Evolutionary conservation across 23 tunicate genomes (phyloP), one percentile per base, ranked within the genome.

Genomic region (Aplidium turbinatum): DNA sequence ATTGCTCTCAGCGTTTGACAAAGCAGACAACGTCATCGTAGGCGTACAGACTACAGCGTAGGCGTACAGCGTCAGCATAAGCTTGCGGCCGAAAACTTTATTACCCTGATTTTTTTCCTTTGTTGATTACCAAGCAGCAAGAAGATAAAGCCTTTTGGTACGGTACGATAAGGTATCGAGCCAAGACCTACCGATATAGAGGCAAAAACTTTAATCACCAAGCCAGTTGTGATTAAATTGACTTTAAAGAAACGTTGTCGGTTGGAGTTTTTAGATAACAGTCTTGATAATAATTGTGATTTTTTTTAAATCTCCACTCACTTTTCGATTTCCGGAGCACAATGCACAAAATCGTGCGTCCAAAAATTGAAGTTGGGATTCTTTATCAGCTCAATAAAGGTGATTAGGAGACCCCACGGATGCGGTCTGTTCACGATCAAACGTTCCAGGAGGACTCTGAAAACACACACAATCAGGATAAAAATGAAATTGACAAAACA

Each of bases 391-490:
- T 88, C 87, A 33, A 95, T 90, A 77, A 88, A 95, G n/a, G 99
- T 95, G 75, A 95, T 90, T 32, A 95, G 81, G 31, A 88, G 78
- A n/a, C 99, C 99, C 99, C 99, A 95, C 22, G 99, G 99, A 70
- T 95, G 99, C 21, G 99, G 99, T 1, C 96, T 87, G 33, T 85
- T 90, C 24, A 85, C 96, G 24, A 95, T 83, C 80, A 95, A 58
- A 25, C 99, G 76, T 55, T 95, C 99, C 68, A 95, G 83, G 84
- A 95, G 54, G 1, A 95, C 99, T 30, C 99, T 95, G 78, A 35
- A 74, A 38, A 68, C 26, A 35, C 16, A 42, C 50, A 42, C 11
- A 42, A 42, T 42, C 50, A 42, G 16, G 16, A 42, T 42, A 11
- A n/a, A n/a, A n/a, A n/a, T n/a, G n/a, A n/a, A n/a, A n/a, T n/a